Base-by-base conservation (phyloP, 2,888 invertebrate species). In the Pecten maximus region DNA sequence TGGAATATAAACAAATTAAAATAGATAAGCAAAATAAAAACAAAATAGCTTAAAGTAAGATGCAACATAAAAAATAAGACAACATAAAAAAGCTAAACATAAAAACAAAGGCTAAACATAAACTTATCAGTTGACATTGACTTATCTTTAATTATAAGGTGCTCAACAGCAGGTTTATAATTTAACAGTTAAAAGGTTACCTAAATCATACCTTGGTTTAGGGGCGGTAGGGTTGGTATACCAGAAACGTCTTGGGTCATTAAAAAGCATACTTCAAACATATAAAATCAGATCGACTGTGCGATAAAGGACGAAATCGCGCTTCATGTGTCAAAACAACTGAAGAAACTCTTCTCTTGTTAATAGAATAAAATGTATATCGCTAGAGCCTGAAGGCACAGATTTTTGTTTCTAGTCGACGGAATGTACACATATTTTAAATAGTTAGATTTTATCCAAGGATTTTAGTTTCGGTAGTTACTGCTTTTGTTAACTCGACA, bases 241-340 rank as follows among this genome's bases (percentile, higher is more conserved):
- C 35, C 6, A 23, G 23, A 23, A 35, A 74, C 74, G 74, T 74
- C 74, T 74, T 74, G 74, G 74, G 74, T 74, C 74, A 74, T 74
- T 74, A 74, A 74, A 74, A 74, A 28, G 74, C 74, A 74, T 74
- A 74, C 74, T 74, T 74, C 35, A 74, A 74, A 74, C 74, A 74
- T 74, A 35, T 74, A 35, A 28, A 74, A 74, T 35, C 74, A 15
- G 74, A 74, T 74, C 28, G 23, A 12, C 8, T 6, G 74, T 35
- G 35, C 10, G 74, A 74, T 74, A 74, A 74, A 74, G 74, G 74
- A 35, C 28, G 35, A 74, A 74, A 74, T 74, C 74, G 35, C 74
- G 74, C 74, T 74, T 74, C 74, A 35, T 74, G 35, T 74, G 74
- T 74, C 74, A 74, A 74, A 74, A 74, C 74, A 74, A 74, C 6